A percentile compares a stretch with the other conserved stretches of the same genome.
These are phyloP conservation scores for Sternotherus odoratus DNA, from an alignment of 2,797 vertebrate genomes.

Conservation along the genomic window DNA sequence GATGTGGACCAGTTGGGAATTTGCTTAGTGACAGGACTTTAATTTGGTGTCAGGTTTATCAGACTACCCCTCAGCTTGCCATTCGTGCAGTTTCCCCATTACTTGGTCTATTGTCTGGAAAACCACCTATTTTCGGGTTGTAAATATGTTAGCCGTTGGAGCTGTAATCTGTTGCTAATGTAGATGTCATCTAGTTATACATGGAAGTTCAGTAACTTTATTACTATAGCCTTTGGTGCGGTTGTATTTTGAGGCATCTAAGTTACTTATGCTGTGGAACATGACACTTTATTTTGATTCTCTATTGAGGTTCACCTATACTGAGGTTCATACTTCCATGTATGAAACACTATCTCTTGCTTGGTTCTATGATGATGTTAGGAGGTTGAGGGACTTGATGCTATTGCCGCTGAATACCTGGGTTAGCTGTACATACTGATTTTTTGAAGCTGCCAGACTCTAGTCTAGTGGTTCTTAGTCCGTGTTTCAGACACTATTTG, in stretches of 20 bases:
- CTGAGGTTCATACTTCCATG: neutral
- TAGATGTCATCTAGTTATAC: neutral
- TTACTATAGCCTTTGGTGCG: neutral
- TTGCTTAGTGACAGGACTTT: neutral
- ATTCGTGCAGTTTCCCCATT: neutral
- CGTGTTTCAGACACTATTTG: neutral
- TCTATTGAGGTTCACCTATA: neutral
- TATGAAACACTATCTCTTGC: neutral
- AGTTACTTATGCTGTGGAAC: neutral
- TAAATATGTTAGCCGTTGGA: neutral
- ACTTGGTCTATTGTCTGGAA: neutral
- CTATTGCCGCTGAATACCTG: neutral
- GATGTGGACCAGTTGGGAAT: neutral
- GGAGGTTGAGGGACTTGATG: neutral
- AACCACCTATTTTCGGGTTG: neutral
- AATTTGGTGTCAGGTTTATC: neutral
- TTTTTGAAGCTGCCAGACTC: neutral
- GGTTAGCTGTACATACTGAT: neutral
- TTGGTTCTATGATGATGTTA: neutral
- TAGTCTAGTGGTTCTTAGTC: neutral
- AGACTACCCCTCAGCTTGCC: neutral
- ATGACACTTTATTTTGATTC: neutral
- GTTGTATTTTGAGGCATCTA: neutral
- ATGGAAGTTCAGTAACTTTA: fast-evolving
- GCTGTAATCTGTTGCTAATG: neutral